phyloP scores from a whole-genome alignment of 1,140 invertebrate species.

The Drosophila santomea region DNA sequence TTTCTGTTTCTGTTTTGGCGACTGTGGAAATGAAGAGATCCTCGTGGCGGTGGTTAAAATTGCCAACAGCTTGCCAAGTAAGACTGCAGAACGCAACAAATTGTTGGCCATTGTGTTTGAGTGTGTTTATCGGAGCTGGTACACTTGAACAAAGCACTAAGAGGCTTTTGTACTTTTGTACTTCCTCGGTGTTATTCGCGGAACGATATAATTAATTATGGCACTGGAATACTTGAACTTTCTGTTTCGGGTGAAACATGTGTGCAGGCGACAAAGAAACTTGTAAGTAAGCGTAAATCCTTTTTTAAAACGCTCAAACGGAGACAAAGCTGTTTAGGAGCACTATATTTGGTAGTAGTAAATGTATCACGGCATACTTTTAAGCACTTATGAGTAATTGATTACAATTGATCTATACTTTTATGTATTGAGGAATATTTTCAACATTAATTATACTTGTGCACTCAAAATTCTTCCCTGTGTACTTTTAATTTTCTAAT shows the following conservation, averaged over 20 bases:
- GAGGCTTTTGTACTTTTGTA: conserved; percentile 3
- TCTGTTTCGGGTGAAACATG: background rate
- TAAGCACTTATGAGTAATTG: background rate
- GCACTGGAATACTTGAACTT: background rate
- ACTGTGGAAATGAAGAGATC: conserved; percentile 57
- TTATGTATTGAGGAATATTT: too few species aligned
- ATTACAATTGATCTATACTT: too few species aligned
- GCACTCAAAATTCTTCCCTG: background rate
- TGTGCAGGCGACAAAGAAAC: background rate
- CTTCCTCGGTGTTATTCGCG: background rate
- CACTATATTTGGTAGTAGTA: background rate
- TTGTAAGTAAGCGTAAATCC: background rate
- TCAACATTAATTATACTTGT: too few species aligned
- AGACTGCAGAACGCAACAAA: conserved; percentile 55
- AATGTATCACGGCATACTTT: background rate
- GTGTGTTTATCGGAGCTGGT: conserved; percentile 1
- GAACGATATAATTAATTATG: conserved; percentile 1
- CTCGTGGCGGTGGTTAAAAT: conserved; percentile 65
- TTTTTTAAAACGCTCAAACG: background rate
- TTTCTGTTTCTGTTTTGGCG: conserved; percentile 24
- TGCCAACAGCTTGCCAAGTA: conserved; percentile 68
- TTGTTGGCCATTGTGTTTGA: conserved; percentile 59
- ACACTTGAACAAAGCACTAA: conserved; percentile 44
- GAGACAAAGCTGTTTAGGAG: background rate
- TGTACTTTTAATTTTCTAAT: conserved; percentile 79